Base-by-base conservation (phyloP, 2,113 vertebrate species). In the Marmota monax region DNA sequence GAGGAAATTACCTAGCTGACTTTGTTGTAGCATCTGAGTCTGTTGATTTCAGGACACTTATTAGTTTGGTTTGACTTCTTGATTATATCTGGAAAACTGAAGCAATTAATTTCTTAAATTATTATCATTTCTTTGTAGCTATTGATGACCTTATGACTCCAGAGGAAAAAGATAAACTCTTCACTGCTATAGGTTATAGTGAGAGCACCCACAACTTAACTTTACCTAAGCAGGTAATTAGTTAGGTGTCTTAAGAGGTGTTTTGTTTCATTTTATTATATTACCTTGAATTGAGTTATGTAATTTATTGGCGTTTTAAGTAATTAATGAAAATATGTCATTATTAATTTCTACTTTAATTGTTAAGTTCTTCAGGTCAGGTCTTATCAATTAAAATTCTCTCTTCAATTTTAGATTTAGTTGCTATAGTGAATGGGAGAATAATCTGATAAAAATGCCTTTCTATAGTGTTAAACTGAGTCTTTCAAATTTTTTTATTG, bases 121-220 rank as follows among this genome's bases (percentile, higher is more conserved):
- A 25, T 42, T 79, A 53, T 97, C 83, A 84, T 17, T 5, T 90
- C 80, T 67, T 98, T 96, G 79, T 97, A 98, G 99, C 98, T 79
- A 98, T 99, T 92, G 99, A 99, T 97, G 99, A 99, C 53, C 96
- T 99, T 65, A 99, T 99, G 99, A 99, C 99, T 0, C 94, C 98
- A 2, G 99, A 99, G 91, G 99, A 99, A 96, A 99, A 99, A 94
- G 98, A 99, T 0, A 99, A 99, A 61, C 99, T 99, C 74, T 99
- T 99, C 96, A 99, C 99, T 17, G 99, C 99, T 42, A 99, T 99
- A 88, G 99, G 99, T 9, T 99, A 99, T 96, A 99, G 99, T 70
- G 99, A 99, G 78, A 99, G 99, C 96, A 99, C 99, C 9, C 98
- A 99, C 96, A 98, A 99, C 96, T 98, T 99, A 70, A 92, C 99